These are phyloP conservation scores for Clytia hemisphaerica DNA, from an alignment of 30 jellyfish, hydroid and myxozoan species.

Conservation along the genomic window DNA sequence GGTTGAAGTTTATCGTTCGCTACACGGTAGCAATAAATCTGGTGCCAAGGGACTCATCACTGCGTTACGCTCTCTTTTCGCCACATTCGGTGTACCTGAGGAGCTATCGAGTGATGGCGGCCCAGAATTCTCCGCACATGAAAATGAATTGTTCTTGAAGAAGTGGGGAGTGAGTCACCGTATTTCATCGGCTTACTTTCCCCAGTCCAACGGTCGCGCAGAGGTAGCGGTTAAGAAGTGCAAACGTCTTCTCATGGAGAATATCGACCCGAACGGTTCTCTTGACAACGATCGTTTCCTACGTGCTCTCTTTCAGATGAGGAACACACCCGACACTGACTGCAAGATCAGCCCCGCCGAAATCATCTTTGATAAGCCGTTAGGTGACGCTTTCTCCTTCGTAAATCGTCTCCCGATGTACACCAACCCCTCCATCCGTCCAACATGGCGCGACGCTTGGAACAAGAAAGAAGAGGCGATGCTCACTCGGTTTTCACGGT, in stretches of 20 bases:
- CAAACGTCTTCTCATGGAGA: neutral
- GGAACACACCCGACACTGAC: neutral
- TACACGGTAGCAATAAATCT: too few relatives aligned
- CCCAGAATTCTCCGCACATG: neutral
- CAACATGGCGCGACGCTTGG: neutral
- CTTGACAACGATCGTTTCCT: neutral
- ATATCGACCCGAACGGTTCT: neutral
- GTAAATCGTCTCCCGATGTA: too few relatives aligned
- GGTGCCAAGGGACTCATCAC: too few relatives aligned
- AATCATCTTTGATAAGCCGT: neutral
- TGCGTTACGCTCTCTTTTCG: too few relatives aligned
- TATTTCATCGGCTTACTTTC: neutral
- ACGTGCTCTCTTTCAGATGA: neutral
- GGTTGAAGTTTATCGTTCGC: too few relatives aligned
- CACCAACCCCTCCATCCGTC: too few relatives aligned
- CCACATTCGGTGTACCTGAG: too few relatives aligned
- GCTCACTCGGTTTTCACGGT: neutral
- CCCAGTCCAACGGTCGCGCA: slow-evolving; percentile 1
- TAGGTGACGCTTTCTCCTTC: too few relatives aligned
- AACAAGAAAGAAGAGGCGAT: too few relatives aligned
- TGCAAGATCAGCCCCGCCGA: neutral
- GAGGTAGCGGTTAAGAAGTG: neutral
- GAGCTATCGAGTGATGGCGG: too few relatives aligned
- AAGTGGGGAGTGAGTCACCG: neutral
- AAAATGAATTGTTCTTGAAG: too few relatives aligned